Evolutionary conservation across 2,797 vertebrate species (phyloP).

Genomic region (Phrynocephalus guinanensis): DNA sequence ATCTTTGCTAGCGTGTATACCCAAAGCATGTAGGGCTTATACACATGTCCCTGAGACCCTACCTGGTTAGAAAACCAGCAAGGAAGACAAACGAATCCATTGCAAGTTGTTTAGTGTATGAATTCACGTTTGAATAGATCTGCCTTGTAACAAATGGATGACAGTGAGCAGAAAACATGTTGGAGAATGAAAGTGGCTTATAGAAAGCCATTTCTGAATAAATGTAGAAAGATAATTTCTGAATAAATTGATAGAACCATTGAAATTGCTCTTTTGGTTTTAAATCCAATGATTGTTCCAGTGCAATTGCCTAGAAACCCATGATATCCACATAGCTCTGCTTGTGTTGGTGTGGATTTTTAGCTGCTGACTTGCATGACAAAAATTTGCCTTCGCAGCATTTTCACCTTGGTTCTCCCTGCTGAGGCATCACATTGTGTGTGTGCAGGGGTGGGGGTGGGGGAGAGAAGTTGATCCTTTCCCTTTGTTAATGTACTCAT

Average conservation of each 20-base stretch:
- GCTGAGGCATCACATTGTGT: background rate
- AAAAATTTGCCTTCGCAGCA: slow-evolving; percentile 39
- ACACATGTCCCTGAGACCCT: no score
- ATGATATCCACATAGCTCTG: background rate
- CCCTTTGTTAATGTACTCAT: background rate
- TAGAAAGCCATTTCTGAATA: background rate
- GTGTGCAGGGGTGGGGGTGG: background rate
- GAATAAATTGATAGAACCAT: slow-evolving; percentile 8
- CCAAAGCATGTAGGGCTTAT: no score
- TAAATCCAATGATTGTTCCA: background rate
- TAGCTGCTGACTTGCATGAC: background rate
- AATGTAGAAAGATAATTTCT: background rate
- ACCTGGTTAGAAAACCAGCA: background rate
- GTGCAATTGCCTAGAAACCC: slow-evolving; percentile 30
- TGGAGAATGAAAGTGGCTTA: slow-evolving; percentile 16
- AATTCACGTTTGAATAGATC: background rate
- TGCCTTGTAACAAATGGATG: background rate
- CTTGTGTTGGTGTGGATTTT: background rate
- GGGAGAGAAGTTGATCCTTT: background rate
- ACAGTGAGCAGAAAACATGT: background rate
- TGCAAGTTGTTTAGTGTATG: background rate
- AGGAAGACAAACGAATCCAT: background rate
- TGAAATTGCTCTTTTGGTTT: slow-evolving; percentile 20
- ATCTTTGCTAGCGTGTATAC: no score
- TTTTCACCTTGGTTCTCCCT: slow-evolving; percentile 12